Evolutionary conservation across 2,888 invertebrate species (phyloP), one percentile per base, ranked within the genome.

Genomic region (Drosophila mimetica): DNA sequence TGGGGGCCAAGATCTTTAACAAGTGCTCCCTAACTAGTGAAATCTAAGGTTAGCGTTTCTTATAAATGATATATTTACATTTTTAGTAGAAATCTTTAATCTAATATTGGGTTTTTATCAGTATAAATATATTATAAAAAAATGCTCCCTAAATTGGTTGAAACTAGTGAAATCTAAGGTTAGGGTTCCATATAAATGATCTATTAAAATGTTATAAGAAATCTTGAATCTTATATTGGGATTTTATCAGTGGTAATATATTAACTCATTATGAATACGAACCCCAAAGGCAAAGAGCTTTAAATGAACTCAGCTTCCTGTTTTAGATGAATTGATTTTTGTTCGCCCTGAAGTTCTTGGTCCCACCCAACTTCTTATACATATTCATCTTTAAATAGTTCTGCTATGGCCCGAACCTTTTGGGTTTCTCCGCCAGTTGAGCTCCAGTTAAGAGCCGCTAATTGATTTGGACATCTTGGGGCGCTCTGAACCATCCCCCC

Each of bases 401-500:
- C 42, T 65, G 30, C 48, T 16, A 13, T 30, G 14, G 46, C 13
- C 28, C 7, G 7, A 30, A 13, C 16, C 46, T 7, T 28, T 46
- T 6, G 55, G 58, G 46, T 64, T 73, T 86, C 75, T 54, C 41
- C 51, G 30, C n/a, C 46, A 32, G 34, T n/a, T 46, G 36, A 47
- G 69, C 74, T 70, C 66, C 51, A 73, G 74, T 52, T 70, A 70
- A 70, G 42, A 70, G 44, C 53, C 66, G 69, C 66, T 70, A 73
- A 70, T 70, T 70, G 69, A 70, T 47, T 74, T 32, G 42, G 48
- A 73, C 73, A 52, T 61, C 63, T 72, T 36, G 51, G 18, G 51
- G 46, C 51, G 44, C 51, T 34, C 28, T 2, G 36, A 34, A 25
- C 32, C n/a, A 16, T 11, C 4, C 36, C 22, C 22, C 7, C 18